Conservation (phyloP, 2,888 invertebrate species). For the Athalia circularis region DNA sequence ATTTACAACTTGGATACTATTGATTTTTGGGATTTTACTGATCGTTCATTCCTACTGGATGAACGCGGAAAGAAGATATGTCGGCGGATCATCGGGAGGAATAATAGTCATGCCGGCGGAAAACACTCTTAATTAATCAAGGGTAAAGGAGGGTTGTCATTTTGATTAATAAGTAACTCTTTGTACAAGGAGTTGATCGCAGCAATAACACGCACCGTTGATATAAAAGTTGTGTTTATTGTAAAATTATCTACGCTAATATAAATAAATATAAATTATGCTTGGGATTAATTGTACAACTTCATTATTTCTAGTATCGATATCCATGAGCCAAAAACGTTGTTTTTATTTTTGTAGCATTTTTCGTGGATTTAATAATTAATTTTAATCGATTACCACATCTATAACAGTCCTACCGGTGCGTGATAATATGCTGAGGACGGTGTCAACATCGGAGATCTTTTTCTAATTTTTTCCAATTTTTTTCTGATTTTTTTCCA, state of each 20-base stretch:
- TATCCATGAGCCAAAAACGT: slow-evolving; percentile 79
- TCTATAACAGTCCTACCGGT: too few species aligned
- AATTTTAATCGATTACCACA: too few species aligned
- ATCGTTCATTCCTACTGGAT: slow-evolving; percentile 20
- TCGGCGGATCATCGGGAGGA: not conserved
- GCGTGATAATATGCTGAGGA: too few species aligned
- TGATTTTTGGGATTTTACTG: slow-evolving; percentile 25
- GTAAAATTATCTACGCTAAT: not conserved
- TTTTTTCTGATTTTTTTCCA: too few species aligned
- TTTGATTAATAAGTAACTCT: slow-evolving; percentile 7
- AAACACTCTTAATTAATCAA: not conserved
- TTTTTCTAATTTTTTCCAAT: too few species aligned
- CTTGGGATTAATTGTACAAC: slow-evolving; percentile 50
- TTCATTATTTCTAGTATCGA: slow-evolving; percentile 72
- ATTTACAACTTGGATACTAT: slow-evolving; percentile 23
- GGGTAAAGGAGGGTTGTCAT: slow-evolving; percentile 4
- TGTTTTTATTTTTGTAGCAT: too few species aligned
- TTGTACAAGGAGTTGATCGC: too few species aligned
- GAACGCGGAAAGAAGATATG: not conserved
- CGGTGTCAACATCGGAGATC: too few species aligned
- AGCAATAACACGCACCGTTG: too few species aligned
- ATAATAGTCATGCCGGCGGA: not conserved
- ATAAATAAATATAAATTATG: not conserved
- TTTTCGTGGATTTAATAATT: too few species aligned
- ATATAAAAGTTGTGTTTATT: not conserved